A percentile compares a stretch with the other conserved stretches of the same genome.
Conservation (phyloP, 2,113 vertebrate genomes). For the Aix galericulata region DNA sequence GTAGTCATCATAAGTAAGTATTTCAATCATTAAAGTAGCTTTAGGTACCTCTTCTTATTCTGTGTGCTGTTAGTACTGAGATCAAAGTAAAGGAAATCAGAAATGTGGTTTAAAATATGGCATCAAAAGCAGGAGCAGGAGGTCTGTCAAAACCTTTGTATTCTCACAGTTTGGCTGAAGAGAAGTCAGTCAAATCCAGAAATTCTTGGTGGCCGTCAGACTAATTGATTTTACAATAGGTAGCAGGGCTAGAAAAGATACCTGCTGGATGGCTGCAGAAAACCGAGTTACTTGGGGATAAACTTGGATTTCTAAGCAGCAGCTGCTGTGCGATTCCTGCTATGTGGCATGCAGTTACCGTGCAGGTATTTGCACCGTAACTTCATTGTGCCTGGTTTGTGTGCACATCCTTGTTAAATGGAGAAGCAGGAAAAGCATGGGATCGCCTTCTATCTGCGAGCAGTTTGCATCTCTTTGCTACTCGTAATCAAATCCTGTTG, state of each 20-base stretch:
- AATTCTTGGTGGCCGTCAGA: not conserved
- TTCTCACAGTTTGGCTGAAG: not conserved
- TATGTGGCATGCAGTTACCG: rapidly evolving
- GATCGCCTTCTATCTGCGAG: not conserved
- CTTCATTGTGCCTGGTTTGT: not conserved
- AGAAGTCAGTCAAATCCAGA: not conserved
- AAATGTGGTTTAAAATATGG: not conserved
- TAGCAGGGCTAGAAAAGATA: not conserved
- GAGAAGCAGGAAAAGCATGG: not conserved
- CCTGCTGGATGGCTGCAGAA: not conserved
- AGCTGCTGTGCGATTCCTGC: not conserved
- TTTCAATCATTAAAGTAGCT: not conserved
- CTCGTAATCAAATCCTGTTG: not conserved
- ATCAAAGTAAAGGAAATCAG: not conserved
- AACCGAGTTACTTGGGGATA: not conserved
- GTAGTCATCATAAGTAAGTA: conserved; percentile 91
- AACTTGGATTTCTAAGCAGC: not conserved
- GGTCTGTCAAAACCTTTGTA: not conserved
- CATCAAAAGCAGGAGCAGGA: not conserved
- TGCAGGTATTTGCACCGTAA: not conserved
- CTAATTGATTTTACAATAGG: not conserved
- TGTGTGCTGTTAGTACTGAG: not conserved
- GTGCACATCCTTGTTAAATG: not conserved
- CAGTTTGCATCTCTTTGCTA: not conserved
- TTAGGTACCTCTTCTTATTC: not conserved